Percentiles rank a stretch among this genome's conserved stretches.
phyloP scores from a whole-genome alignment of 1,140 invertebrate species.

The Reticulitermes speratus region DNA sequence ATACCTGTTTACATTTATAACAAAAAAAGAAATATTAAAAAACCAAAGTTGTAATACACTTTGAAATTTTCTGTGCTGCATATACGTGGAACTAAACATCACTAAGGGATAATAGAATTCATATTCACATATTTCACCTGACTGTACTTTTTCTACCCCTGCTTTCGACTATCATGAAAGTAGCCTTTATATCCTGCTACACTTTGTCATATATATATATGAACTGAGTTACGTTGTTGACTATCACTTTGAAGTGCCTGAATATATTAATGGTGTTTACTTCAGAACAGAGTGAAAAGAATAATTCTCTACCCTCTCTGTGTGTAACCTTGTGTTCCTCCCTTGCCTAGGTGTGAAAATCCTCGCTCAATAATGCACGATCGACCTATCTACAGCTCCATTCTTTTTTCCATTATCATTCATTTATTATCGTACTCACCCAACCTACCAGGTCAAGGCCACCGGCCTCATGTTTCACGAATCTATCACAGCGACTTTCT shows the following conservation, averaged over 20 bases:
- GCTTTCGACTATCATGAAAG: neutral
- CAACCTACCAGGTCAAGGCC: neutral
- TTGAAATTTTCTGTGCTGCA: no score
- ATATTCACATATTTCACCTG: no score
- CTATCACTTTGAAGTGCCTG: neutral
- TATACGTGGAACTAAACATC: no score
- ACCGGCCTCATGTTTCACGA: neutral
- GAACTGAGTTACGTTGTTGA: neutral
- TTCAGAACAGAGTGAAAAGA: neutral
- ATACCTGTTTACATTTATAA: no score
- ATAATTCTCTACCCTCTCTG: neutral
- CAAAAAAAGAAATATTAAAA: no score
- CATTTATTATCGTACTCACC: neutral
- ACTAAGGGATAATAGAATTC: no score
- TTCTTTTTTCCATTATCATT: neutral
- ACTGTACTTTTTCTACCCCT: no score
- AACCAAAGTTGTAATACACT: no score
- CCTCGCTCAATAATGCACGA: neutral
- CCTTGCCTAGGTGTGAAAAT: neutral
- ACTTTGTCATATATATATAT: slow-evolving; percentile 7
- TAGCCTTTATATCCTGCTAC: neutral
- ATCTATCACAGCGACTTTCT: neutral
- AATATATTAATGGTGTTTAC: slow-evolving; percentile 1
- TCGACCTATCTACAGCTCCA: slow-evolving; percentile 11
- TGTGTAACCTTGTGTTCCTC: neutral